Conservation (phyloP, 1,140 invertebrate species). For the silkworm (Bombyx mori) region DNA sequence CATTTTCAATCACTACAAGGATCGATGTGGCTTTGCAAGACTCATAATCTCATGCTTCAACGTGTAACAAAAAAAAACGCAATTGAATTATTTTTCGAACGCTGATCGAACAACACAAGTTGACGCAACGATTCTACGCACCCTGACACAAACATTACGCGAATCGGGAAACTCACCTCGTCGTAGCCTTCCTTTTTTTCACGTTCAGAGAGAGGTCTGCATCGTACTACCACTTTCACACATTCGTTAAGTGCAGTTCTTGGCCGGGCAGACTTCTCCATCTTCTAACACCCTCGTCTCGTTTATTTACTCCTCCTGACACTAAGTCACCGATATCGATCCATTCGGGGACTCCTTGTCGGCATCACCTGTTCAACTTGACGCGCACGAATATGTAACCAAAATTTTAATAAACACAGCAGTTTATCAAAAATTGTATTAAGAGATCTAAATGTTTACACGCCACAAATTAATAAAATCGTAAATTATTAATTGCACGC, state of each 20-base stretch:
- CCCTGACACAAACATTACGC: constrained; percentile 35
- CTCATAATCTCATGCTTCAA: too few species aligned
- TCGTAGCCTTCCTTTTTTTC: constrained; percentile 82
- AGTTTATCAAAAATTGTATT: constrained; percentile 25
- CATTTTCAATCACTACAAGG: too few species aligned
- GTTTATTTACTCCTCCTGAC: constrained; percentile 39
- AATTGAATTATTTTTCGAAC: too few species aligned
- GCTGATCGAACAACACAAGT: not conserved
- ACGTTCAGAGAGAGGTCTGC: constrained; percentile 89
- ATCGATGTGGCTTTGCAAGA: too few species aligned
- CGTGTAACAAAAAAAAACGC: too few species aligned
- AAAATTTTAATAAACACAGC: constrained; percentile 16
- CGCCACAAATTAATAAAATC: constrained; percentile 60
- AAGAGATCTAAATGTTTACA: constrained; percentile 43
- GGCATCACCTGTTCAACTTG: constrained; percentile 47
- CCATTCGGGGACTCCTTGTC: constrained; percentile 57
- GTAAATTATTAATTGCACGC: constrained; percentile 40
- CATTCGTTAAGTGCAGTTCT: constrained; percentile 77
- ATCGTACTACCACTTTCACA: constrained; percentile 92
- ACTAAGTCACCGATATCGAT: constrained; percentile 64
- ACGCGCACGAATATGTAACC: constrained; percentile 14
- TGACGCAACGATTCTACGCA: constrained; percentile 50
- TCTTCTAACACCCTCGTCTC: constrained; percentile 39
- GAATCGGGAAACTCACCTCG: constrained; percentile 67
- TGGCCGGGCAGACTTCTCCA: constrained; percentile 66